phyloP scores from a whole-genome alignment of 2,888 invertebrate species.

The Brenthis ino region DNA sequence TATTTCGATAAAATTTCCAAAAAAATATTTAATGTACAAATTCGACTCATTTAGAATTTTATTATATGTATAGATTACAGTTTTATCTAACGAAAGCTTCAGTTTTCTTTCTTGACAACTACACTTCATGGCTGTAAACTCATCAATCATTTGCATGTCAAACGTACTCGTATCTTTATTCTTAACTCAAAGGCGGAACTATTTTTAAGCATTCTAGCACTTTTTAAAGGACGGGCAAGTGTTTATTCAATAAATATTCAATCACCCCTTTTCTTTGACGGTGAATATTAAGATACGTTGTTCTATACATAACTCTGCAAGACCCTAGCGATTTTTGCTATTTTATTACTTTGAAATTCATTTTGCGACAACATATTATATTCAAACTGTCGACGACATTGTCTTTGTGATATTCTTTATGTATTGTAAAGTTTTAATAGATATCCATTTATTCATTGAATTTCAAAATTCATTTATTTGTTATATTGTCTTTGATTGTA shows the following conservation, averaged over 20 bases:
- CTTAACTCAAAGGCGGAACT: slow-evolving; percentile 3
- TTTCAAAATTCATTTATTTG: no score
- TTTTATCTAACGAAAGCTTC: neutral
- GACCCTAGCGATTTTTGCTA: slow-evolving; percentile 11
- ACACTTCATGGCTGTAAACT: slow-evolving; percentile 7
- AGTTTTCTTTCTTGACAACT: slow-evolving; percentile 1
- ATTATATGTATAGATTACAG: neutral
- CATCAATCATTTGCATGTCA: slow-evolving; percentile 21
- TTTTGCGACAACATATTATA: slow-evolving; percentile 1
- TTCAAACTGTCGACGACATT: neutral
- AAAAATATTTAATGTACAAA: no score
- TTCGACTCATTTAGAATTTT: no score
- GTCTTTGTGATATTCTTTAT: slow-evolving; percentile 7
- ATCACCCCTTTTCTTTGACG: slow-evolving; percentile 14
- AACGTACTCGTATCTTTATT: slow-evolving; percentile 6
- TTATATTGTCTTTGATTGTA: no score
- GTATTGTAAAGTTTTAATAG: slow-evolving; percentile 3
- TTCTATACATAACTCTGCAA: slow-evolving; percentile 2
- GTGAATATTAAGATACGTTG: slow-evolving; percentile 1
- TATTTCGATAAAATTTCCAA: no score
- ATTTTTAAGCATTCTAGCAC: slow-evolving; percentile 6
- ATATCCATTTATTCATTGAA: neutral
- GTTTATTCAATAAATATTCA: slow-evolving; percentile 14
- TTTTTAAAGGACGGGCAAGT: slow-evolving; percentile 5
- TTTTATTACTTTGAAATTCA: slow-evolving; percentile 18